A percentile compares a stretch with the other conserved stretches of the same genome.
Evolutionary conservation across 2,888 invertebrate species (phyloP).

Genomic region (Vannuccia rotundouncinata): DNA sequence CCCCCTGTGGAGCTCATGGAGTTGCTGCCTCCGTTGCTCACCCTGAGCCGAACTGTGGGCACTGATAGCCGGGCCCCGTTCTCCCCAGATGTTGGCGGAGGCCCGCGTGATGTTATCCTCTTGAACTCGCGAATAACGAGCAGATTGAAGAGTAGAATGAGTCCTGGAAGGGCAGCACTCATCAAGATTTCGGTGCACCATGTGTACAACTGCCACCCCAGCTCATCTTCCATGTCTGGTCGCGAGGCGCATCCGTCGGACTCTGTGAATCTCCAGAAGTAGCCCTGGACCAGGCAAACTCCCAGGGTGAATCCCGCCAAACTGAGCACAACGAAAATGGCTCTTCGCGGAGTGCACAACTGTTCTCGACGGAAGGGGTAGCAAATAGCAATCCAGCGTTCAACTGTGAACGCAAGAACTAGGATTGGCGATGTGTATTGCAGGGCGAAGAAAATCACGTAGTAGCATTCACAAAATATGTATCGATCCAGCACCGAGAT

Average conservation of each 20-base stretch:
- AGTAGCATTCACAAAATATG: slow-evolving; percentile 49
- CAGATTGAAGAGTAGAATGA: slow-evolving; percentile 51
- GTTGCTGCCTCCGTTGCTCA: slow-evolving; percentile 24
- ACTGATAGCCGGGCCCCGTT: neutral
- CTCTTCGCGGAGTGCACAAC: slow-evolving; percentile 50
- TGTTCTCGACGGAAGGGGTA: slow-evolving; percentile 49
- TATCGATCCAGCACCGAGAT: slow-evolving; percentile 45
- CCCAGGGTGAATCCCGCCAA: slow-evolving; percentile 44
- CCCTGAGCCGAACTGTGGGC: neutral
- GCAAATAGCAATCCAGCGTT: slow-evolving; percentile 53
- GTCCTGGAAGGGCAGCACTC: slow-evolving; percentile 49
- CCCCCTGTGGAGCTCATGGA: slow-evolving; percentile 42
- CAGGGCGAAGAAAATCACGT: slow-evolving; percentile 46
- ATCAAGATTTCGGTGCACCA: slow-evolving; percentile 50
- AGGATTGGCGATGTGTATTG: slow-evolving; percentile 53
- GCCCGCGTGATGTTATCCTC: slow-evolving; percentile 43
- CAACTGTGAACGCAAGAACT: slow-evolving; percentile 54
- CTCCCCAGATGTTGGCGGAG: neutral
- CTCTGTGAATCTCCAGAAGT: slow-evolving; percentile 49
- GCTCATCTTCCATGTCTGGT: slow-evolving; percentile 39
- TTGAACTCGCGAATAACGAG: slow-evolving; percentile 52
- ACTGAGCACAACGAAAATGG: slow-evolving; percentile 45
- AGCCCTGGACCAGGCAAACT: slow-evolving; percentile 48
- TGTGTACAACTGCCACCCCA: slow-evolving; percentile 46
- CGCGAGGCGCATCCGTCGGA: slow-evolving; percentile 45